phyloP scores from a whole-genome alignment of 35 echinoderm and acorn worm species.

The Patiria miniata region DNA sequence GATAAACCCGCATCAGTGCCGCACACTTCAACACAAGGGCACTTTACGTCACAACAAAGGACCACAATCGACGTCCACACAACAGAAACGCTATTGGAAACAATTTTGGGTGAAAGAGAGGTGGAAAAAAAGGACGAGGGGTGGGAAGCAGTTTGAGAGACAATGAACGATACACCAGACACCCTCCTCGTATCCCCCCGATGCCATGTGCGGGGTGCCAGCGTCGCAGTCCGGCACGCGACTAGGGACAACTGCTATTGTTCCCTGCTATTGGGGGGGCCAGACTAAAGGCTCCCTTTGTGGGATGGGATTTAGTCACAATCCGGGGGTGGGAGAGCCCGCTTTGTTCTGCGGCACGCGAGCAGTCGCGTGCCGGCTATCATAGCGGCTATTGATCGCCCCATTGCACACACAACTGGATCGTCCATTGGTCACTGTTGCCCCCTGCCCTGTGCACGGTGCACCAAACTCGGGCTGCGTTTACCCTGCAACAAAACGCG shows the following conservation, averaged over 20 bases:
- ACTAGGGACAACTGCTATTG: conserved; percentile 10
- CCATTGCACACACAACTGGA: background rate
- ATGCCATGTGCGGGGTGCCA: conserved; percentile 4
- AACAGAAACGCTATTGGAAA: background rate
- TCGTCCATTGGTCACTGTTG: background rate
- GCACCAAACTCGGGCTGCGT: no score
- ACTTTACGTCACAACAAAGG: background rate
- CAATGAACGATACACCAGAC: background rate
- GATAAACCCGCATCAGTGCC: no score
- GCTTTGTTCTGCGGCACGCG: background rate
- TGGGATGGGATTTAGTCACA: background rate
- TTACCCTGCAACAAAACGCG: no score
- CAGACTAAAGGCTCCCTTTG: background rate
- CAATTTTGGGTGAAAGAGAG: background rate
- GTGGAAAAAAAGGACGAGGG: background rate
- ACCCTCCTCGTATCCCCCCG: background rate
- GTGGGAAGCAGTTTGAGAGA: background rate
- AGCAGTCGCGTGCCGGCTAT: conserved; percentile 3
- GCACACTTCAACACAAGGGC: conserved; percentile 1
- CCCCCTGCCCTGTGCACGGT: no score
- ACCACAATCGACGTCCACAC: background rate
- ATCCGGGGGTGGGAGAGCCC: background rate
- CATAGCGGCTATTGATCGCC: background rate
- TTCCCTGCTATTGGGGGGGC: background rate
- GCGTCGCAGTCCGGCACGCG: background rate